phyloP scores from a whole-genome alignment of 1,140 invertebrate genomes.

The Polypedilum vanderplanki region DNA sequence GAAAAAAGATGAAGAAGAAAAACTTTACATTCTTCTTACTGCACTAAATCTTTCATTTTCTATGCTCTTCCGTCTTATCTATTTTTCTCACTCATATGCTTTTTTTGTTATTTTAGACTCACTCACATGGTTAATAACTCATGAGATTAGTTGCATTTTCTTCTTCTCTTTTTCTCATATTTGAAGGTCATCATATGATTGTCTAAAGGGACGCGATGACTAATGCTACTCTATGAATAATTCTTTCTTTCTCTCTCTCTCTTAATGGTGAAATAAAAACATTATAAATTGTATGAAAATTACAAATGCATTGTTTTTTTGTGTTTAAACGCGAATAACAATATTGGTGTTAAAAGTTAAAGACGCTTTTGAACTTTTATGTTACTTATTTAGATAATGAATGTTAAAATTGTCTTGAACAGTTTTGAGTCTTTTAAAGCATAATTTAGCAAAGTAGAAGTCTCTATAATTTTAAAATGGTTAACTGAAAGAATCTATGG shows the following conservation, averaged over 20 bases:
- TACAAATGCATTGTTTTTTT: not conserved
- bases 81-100: not conserved
- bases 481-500: too few relatives aligned
- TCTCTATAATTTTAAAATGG: too few relatives aligned
- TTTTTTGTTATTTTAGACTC: too few relatives aligned
- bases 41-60: not conserved
- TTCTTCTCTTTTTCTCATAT: too few relatives aligned
- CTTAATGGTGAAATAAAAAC: not conserved
- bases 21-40: constrained; percentile 5
- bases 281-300: not conserved
- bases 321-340: too few relatives aligned
- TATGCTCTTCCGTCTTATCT: constrained; percentile 4
- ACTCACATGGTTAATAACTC: not conserved
- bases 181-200: not conserved
- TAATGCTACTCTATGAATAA: constrained; percentile 5
- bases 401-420: too few relatives aligned
- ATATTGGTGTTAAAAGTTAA: too few relatives aligned
- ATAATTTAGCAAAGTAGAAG: too few relatives aligned
- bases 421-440: too few relatives aligned
- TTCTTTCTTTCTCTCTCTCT: too few relatives aligned
- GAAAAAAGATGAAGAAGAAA: not conserved
- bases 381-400: too few relatives aligned
- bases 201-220: not conserved
- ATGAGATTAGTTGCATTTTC: constrained; percentile 6
- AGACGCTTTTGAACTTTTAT: too few relatives aligned